A percentile compares a stretch with the other conserved stretches of the same genome.
These are phyloP conservation scores for Dicrurus megarhynchus DNA, from an alignment of 2,113 vertebrate genomes.

Conservation along the genomic window DNA sequence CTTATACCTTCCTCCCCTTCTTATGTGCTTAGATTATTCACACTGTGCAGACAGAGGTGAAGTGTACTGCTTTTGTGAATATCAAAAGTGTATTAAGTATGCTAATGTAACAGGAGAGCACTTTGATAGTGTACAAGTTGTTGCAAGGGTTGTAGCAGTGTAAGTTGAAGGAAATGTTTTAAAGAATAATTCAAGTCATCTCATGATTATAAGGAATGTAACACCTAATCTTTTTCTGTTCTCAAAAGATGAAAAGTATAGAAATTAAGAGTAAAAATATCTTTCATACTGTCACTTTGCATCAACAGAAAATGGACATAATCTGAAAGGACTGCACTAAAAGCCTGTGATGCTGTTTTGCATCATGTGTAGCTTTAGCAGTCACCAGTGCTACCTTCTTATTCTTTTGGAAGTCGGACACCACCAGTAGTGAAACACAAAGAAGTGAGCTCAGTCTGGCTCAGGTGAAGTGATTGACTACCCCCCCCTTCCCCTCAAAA, in stretches of 20 bases:
- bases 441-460: background rate
- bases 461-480: background rate
- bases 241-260: background rate
- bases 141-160: background rate
- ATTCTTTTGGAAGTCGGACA: background rate
- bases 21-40: background rate
- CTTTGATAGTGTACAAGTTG: background rate
- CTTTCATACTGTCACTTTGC: background rate
- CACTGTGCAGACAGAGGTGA: background rate
- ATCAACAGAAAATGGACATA: background rate
- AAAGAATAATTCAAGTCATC: background rate
- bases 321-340: background rate
- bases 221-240: background rate
- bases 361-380: background rate
- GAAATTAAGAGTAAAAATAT: background rate
- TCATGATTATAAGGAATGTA: background rate
- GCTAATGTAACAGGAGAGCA: background rate
- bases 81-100: background rate
- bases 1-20: background rate
- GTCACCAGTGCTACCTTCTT: background rate
- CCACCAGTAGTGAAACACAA: background rate
- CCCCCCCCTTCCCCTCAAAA: background rate
- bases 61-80: background rate
- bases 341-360: background rate
- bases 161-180: background rate